Evolutionary conservation across 2,113 vertebrate genomes (phyloP), one percentile per base, ranked within the genome.

Genomic region (Amia ocellicauda): DNA sequence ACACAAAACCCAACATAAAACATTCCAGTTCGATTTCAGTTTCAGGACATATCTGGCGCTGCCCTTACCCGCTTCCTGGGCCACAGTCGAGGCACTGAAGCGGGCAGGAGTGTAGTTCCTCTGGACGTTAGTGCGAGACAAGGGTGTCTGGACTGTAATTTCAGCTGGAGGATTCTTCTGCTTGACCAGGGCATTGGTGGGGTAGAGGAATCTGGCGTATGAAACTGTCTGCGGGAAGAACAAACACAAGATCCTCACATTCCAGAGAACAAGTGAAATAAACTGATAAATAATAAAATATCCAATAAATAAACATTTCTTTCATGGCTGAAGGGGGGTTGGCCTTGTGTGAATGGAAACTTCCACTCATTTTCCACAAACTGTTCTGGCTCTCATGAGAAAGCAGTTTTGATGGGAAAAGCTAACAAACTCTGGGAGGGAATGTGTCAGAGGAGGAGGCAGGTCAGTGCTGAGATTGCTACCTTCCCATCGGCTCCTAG

Each of bases 201-300:
- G 93, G 64, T 94, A 95, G 68, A 99, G 74, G 85, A 95, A 98
- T 83, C 91, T 94, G 64, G 96, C 94, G 58, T 99, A 99, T 24
- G 97, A 99, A 73, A 99, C 95, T 0, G 97, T 93, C 97, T 98
- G 82, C 29, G 68, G 58, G 62, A 20, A 28, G 0, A 58, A 60
- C 22, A 59, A 8, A 23, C 22, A 61, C 31, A 41, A n/a, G n/a
- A n/a, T n/a, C n/a, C n/a, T n/a, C 45, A 53, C 24, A 17, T 55
- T 17, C 2, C 13, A 47, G 45, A 16, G 45, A n/a, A 47, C n/a
- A 16, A n/a, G n/a, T n/a, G n/a, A n/a, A n/a, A n/a, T n/a, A n/a
- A n/a, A n/a, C n/a, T n/a, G n/a, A n/a, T n/a, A n/a, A n/a, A n/a
- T n/a, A n/a, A n/a, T n/a, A n/a, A n/a, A n/a, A n/a, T n/a, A n/a